These are phyloP conservation scores for Rhegmatorhina hoffmannsi DNA, from an alignment of 2,113 vertebrate genomes.

Conservation along the genomic window DNA sequence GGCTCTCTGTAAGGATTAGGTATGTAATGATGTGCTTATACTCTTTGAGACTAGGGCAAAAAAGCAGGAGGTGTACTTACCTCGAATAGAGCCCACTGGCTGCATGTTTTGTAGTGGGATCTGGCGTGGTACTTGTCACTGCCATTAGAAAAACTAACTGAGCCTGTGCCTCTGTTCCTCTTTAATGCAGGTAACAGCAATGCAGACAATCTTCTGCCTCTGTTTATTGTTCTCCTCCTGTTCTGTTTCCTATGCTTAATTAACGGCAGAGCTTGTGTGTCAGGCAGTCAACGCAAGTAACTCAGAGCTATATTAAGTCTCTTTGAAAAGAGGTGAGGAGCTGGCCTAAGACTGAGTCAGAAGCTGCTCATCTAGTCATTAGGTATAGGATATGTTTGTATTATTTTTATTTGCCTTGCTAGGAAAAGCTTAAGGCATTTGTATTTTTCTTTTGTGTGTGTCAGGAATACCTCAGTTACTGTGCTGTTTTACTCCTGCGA, in stretches of 20 bases:
- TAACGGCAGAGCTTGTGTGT: not conserved
- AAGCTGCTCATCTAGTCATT: not conserved
- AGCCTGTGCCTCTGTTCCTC: not conserved
- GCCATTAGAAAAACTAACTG: not conserved
- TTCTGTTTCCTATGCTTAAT: not conserved
- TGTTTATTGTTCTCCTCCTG: not conserved
- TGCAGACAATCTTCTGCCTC: not conserved
- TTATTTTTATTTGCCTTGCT: not conserved
- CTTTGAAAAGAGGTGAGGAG: not conserved
- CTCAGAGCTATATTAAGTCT: not conserved
- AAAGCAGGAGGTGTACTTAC: not conserved
- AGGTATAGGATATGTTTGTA: not conserved
- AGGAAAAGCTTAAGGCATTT: not conserved
- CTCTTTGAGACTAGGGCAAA: not conserved
- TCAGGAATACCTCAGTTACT: not conserved
- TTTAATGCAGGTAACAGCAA: accelerated
- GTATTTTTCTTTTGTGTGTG: not conserved
- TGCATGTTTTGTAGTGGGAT: not conserved
- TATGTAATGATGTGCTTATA: not conserved
- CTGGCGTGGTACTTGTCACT: not conserved
- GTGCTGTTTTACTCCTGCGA: not conserved
- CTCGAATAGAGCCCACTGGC: not conserved
- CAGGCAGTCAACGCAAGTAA: not conserved
- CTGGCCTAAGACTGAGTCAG: not conserved
- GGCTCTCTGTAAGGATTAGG: not conserved